phyloP scores from a whole-genome alignment of 2,888 invertebrate species.

The Mesochorus sp. region DNA sequence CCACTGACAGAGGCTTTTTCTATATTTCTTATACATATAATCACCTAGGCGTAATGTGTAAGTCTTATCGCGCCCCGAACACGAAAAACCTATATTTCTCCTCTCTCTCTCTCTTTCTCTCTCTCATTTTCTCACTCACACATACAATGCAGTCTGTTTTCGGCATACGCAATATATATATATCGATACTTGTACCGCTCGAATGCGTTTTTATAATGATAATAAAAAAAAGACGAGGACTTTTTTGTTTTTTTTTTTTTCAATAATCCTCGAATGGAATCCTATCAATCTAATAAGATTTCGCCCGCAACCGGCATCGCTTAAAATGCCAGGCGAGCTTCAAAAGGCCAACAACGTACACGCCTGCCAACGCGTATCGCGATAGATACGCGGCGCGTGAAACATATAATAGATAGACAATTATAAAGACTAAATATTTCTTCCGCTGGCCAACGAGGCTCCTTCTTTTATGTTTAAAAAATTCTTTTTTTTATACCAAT shows the following conservation, averaged over 20 bases:
- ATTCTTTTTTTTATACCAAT: conserved; percentile 29
- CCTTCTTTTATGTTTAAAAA: not conserved
- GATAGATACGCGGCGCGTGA: conserved; percentile 66
- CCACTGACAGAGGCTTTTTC: conserved; percentile 43
- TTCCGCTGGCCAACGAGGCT: conserved; percentile 38
- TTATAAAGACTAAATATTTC: conserved; percentile 48
- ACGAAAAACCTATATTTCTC: conserved; percentile 39
- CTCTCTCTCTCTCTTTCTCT: conserved; percentile 2
- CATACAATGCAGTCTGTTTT: conserved; percentile 68
- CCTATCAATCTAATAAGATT: no score
- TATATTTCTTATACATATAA: no score
- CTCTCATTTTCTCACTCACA: conserved; percentile 19
- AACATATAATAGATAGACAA: conserved; percentile 58
- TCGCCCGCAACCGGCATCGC: conserved; percentile 61
- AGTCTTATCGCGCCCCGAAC: conserved; percentile 11
- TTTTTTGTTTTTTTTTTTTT: conserved; percentile 19
- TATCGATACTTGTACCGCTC: conserved; percentile 57
- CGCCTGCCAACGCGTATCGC: conserved; percentile 65
- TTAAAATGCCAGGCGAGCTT: conserved; percentile 64
- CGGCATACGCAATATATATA: conserved; percentile 63
- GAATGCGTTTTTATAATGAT: conserved; percentile 14
- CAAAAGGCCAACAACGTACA: conserved; percentile 66
- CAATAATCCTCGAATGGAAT: not conserved
- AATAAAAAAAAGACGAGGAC: conserved; percentile 5
- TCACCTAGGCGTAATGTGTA: no score